These are phyloP conservation scores for Leucophenga montana DNA, from an alignment of 2,888 invertebrate genomes.

Conservation along the genomic window DNA sequence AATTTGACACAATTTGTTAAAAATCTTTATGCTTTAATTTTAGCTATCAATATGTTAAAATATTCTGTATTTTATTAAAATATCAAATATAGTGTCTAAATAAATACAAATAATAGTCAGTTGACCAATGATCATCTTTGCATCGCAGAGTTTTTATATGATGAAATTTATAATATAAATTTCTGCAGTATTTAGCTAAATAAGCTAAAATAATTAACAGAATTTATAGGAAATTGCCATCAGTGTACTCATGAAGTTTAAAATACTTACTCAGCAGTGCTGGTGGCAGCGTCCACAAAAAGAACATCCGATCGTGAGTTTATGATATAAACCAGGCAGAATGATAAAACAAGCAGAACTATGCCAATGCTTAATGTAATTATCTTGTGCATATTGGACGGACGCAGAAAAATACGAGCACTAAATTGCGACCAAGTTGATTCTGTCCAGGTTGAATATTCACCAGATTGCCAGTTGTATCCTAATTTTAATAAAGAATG, in stretches of 20 bases:
- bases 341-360: slow-evolving; percentile 70
- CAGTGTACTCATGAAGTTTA: background rate
- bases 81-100: too few species aligned
- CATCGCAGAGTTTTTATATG: too few species aligned
- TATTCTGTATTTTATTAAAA: too few species aligned
- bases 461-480: slow-evolving; percentile 83
- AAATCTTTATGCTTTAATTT: too few species aligned
- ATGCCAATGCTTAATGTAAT: slow-evolving; percentile 70
- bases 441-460: slow-evolving; percentile 92
- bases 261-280: slow-evolving; percentile 70
- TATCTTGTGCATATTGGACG: slow-evolving; percentile 73
- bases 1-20: too few species aligned
- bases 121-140: too few species aligned
- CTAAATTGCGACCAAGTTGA: slow-evolving; percentile 85
- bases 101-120: too few species aligned
- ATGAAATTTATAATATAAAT: too few species aligned
- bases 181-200: slow-evolving; percentile 48
- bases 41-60: too few species aligned
- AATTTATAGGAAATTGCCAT: background rate
- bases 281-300: slow-evolving; percentile 69
- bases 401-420: slow-evolving; percentile 85
- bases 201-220: slow-evolving; percentile 47
- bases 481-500: slow-evolving; percentile 72
- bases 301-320: slow-evolving; percentile 71
- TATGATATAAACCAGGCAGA: slow-evolving; percentile 71